Evolutionary conservation across 2,888 invertebrate species (phyloP).

Genomic region (Xanthia togata): DNA sequence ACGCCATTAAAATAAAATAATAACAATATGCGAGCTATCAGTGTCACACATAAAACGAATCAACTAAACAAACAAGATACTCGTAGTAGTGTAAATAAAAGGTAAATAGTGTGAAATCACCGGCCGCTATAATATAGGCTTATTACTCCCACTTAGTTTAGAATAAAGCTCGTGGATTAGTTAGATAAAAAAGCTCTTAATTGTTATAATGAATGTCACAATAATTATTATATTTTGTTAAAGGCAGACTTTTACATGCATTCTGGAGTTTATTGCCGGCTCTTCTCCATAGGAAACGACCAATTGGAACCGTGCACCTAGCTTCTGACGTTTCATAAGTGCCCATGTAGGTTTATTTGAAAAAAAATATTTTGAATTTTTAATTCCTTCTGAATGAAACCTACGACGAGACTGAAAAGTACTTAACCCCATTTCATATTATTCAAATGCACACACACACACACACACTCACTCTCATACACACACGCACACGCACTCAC

Average conservation of each 20-base stretch:
- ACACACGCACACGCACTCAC: no score
- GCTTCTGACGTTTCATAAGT: no score
- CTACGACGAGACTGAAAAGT: no score
- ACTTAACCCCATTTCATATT: no score
- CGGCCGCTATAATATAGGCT: constrained; percentile 1
- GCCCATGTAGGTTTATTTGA: no score
- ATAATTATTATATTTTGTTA: background rate
- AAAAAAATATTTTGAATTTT: no score
- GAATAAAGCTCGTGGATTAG: constrained; percentile 28
- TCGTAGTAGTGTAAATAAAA: constrained; percentile 14
- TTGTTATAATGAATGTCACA: constrained; percentile 15
- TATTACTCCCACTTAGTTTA: constrained; percentile 41
- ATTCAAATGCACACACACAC: no score
- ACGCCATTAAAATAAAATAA: constrained; percentile 30
- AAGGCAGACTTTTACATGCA: background rate
- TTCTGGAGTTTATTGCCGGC: no score
- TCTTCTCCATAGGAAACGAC: no score
- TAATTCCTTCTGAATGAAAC: no score
- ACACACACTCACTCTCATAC: no score
- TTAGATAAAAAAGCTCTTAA: constrained; percentile 10
- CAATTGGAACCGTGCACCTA: no score
- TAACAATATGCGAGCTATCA: constrained; percentile 33
- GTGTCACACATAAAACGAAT: constrained; percentile 49
- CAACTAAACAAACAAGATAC: constrained; percentile 59
- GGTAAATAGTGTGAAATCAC: constrained; percentile 40